phyloP scores from a whole-genome alignment of 2,888 invertebrate species.

The Ferdinandea cuprea region DNA sequence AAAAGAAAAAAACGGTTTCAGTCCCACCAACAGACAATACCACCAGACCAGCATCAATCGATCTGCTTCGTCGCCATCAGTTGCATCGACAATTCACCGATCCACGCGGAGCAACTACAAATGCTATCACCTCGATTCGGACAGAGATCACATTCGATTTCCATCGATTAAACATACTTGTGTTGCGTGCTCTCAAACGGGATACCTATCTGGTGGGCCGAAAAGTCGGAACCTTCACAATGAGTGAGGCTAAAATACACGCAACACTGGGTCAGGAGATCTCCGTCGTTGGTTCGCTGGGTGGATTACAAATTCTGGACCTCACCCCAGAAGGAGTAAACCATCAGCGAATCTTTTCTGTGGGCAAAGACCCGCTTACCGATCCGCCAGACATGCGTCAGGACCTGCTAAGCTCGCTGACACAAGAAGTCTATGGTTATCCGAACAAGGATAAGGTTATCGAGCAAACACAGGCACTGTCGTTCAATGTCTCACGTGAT shows the following conservation, averaged over 20 bases:
- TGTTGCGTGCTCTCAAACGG: constrained; percentile 91
- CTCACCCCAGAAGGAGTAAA: constrained; percentile 92
- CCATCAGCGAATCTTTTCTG: constrained; percentile 93
- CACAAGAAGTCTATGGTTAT: constrained; percentile 83
- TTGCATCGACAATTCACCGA: constrained; percentile 56
- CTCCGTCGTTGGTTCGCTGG: constrained; percentile 92
- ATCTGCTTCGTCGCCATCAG: constrained; percentile 33
- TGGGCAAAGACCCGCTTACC: constrained; percentile 89
- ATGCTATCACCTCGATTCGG: constrained; percentile 82
- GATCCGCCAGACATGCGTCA: constrained; percentile 82
- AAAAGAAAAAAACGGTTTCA: constrained; percentile 68
- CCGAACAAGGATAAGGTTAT: constrained; percentile 75
- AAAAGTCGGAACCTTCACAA: constrained; percentile 96
- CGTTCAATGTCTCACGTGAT: constrained; percentile 81
- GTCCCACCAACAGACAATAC: neutral
- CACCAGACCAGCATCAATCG: constrained; percentile 44
- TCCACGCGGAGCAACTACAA: constrained; percentile 20
- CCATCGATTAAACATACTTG: constrained; percentile 93
- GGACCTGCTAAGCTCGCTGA: constrained; percentile 79
- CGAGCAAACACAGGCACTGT: constrained; percentile 82
- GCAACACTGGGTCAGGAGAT: constrained; percentile 86
- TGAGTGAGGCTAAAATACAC: constrained; percentile 95
- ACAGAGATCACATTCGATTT: constrained; percentile 96
- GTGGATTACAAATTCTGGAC: constrained; percentile 95
- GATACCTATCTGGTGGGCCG: constrained; percentile 89